Evolutionary conservation across 2,113 vertebrate species (phyloP).

Genomic region (Phrynosoma blainvillii): DNA sequence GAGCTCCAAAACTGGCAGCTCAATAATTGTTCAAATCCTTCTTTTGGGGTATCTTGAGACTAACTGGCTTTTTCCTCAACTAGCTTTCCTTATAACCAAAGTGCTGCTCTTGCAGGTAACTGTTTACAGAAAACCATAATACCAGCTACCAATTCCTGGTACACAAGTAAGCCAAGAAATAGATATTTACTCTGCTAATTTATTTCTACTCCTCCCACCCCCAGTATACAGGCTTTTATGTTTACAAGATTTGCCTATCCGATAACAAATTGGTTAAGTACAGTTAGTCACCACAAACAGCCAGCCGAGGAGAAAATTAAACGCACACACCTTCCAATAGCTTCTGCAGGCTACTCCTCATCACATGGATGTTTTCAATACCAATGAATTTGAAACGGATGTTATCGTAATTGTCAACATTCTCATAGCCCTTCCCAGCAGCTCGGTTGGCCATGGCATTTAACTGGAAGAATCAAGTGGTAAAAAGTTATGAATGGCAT

Average conservation of each 20-base stretch:
- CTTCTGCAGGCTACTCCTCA: slow-evolving; percentile 84
- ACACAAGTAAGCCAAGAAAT: neutral
- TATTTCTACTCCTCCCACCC: neutral
- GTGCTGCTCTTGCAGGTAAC: too few relatives aligned
- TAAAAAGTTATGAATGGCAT: neutral
- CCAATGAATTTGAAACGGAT: slow-evolving; percentile 85
- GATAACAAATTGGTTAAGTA: too few relatives aligned
- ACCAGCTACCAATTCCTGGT: neutral
- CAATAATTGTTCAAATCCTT: too few relatives aligned
- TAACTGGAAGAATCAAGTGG: slow-evolving; percentile 63
- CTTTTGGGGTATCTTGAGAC: neutral
- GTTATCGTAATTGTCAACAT: slow-evolving; percentile 82
- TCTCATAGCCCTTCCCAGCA: slow-evolving; percentile 87
- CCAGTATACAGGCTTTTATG: accelerated
- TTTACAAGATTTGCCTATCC: accelerated
- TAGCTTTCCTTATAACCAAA: neutral
- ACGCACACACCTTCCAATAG: slow-evolving; percentile 78
- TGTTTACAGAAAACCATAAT: neutral
- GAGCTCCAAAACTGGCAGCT: too few relatives aligned
- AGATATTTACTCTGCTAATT: neutral
- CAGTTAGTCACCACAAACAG: too few relatives aligned
- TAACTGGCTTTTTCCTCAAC: neutral
- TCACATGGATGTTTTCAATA: slow-evolving; percentile 88
- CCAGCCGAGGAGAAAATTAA: neutral
- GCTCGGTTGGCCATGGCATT: slow-evolving; percentile 85